Conservation (phyloP, 2,113 vertebrate genomes). For the Odobenus rosmarus region DNA sequence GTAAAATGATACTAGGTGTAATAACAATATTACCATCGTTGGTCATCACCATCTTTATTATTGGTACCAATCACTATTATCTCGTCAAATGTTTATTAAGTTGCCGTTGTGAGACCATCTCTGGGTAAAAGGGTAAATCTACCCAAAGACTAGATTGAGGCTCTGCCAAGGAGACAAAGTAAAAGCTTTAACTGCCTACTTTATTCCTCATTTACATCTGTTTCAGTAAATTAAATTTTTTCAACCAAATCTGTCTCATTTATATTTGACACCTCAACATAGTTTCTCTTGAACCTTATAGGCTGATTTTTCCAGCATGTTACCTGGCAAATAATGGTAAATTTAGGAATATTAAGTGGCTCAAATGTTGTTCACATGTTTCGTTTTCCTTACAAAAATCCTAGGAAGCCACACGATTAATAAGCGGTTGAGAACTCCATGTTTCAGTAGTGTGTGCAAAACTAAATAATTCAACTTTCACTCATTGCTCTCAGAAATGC, state of each 20-base stretch:
- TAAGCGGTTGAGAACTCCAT: neutral
- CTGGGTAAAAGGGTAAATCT: neutral
- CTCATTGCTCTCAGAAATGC: neutral
- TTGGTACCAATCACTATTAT: neutral
- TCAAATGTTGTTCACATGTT: neutral
- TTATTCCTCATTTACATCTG: neutral
- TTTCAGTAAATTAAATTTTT: neutral
- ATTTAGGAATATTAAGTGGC: neutral
- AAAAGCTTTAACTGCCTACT: neutral
- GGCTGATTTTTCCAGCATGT: neutral
- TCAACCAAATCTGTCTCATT: neutral
- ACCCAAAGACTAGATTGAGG: neutral
- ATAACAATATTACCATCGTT: neutral
- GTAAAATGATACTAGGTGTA: neutral
- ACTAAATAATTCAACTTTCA: constrained; percentile 20
- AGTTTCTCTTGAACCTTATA: neutral
- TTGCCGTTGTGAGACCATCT: neutral
- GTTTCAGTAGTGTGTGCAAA: neutral
- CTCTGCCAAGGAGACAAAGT: neutral
- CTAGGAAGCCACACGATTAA: neutral
- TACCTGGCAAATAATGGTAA: constrained; percentile 18
- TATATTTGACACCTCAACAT: neutral
- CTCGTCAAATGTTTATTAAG: neutral
- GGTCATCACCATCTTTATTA: constrained; percentile 9
- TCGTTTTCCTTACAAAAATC: neutral